Base-by-base conservation (phyloP, 2,113 vertebrate species). In the Mixornis gularis region DNA sequence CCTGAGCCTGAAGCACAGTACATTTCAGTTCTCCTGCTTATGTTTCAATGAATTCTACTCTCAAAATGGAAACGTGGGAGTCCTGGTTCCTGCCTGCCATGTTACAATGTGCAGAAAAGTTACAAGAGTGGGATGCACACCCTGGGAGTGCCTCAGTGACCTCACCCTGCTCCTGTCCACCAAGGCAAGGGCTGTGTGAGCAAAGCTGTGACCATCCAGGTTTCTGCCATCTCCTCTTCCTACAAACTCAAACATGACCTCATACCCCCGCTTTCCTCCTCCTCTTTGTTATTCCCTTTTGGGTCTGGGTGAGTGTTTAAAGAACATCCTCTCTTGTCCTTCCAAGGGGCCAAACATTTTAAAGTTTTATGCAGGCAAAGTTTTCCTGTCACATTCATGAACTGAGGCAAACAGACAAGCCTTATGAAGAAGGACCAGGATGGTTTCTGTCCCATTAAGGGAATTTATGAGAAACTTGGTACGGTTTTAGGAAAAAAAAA, bases 381-480 rank as follows among this genome's bases (percentile, higher is more conserved):
- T 64, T 88, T 78, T 84, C 56, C 27, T 84, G 69, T 22, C 6
- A 20, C 62, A 59, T 46, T 60, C 81, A 48, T 59, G 82, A 77
- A 63, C 32, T 1, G 3, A 72, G 72, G 34, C 78, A 72, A 80
- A 83, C 49, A 90, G 84, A 82, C 49, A 87, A 55, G 79, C 26
- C 11, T 87, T 30, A 21, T 51, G 46, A 85, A 65, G 18, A 55
- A 82, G n/a, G 60, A 66, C 15, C 55, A 69, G 81, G 59, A 89
- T 36, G 40, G n/a, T 51, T 89, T 84, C 66, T 79, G 71, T 48
- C 59, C 84, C 89, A 73, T 91, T 85, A 92, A 69, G 25, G 46
- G 74, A 85, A 91, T 89, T 85, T 79, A 87, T 72, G 64, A 89
- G 63, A 79, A 89, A 85, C 30, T 87, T 27, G 5, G 34, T 49